phyloP scores from a whole-genome alignment of 2,797 vertebrate species.

The Hippoglossus hippoglossus region DNA sequence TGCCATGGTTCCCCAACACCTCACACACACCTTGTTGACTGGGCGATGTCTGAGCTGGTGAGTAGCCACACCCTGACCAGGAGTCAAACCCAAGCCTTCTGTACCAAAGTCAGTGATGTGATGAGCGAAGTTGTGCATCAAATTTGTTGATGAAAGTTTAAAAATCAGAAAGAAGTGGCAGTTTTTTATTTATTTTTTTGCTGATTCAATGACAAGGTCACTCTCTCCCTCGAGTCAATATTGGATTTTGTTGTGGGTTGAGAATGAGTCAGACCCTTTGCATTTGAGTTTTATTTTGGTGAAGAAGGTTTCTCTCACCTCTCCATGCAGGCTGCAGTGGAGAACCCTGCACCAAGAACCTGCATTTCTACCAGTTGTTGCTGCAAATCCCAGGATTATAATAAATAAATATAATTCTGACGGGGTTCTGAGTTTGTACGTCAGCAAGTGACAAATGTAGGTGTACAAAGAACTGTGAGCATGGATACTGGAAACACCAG shows the following conservation, averaged over 20 bases:
- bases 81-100: no score
- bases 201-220: slow-evolving; percentile 12
- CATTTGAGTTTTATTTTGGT: background rate
- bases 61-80: no score
- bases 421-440: background rate
- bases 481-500: background rate
- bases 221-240: slow-evolving; percentile 1
- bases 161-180: background rate
- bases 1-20: no score
- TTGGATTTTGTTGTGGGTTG: background rate
- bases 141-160: no score
- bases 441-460: background rate
- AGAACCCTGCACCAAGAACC: background rate
- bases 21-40: no score
- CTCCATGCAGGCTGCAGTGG: background rate
- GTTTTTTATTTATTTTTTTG: background rate
- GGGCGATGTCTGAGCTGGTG: no score
- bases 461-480: no score
- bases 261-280: background rate
- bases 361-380: background rate
- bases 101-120: no score
- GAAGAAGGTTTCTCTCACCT: background rate
- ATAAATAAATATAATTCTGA: background rate
- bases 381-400: background rate
- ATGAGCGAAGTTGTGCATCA: no score